phyloP scores from a whole-genome alignment of 1,140 invertebrate genomes.

The Lasioglossum baleicum region DNA sequence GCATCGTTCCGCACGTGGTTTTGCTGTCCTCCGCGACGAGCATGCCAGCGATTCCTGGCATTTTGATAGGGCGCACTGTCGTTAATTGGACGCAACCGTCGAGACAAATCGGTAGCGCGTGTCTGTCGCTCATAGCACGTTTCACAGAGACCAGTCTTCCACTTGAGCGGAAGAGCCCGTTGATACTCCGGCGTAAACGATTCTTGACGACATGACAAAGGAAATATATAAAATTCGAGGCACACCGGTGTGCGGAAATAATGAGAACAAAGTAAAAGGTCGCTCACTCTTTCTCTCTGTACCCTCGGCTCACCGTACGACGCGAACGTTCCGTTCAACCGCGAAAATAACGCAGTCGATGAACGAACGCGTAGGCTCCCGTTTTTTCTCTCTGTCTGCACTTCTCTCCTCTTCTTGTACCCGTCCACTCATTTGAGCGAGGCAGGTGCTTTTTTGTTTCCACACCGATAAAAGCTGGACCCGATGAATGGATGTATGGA shows the following conservation, averaged over 20 bases:
- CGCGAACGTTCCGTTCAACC: background rate
- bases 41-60: background rate
- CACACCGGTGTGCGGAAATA: too few relatives aligned
- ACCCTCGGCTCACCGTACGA: background rate
- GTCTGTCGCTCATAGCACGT: background rate
- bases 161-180: constrained; percentile 1
- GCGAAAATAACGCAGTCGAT: background rate
- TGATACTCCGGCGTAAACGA: constrained; percentile 34
- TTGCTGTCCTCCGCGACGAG: background rate
- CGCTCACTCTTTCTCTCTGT: too few relatives aligned
- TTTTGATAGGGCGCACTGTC: background rate
- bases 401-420: background rate
- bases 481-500: constrained; percentile 23
- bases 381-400: background rate
- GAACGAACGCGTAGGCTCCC: background rate
- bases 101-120: constrained; percentile 24
- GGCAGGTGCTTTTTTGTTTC: constrained; percentile 14
- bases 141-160: background rate
- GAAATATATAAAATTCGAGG: background rate
- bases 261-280: background rate
- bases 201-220: background rate
- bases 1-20: too few relatives aligned
- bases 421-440: too few relatives aligned
- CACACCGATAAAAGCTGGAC: constrained; percentile 13
- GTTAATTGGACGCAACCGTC: constrained; percentile 38